These are phyloP conservation scores for Sphaeridia pumilis DNA, from an alignment of 2,888 invertebrate species.

Conservation along the genomic window DNA sequence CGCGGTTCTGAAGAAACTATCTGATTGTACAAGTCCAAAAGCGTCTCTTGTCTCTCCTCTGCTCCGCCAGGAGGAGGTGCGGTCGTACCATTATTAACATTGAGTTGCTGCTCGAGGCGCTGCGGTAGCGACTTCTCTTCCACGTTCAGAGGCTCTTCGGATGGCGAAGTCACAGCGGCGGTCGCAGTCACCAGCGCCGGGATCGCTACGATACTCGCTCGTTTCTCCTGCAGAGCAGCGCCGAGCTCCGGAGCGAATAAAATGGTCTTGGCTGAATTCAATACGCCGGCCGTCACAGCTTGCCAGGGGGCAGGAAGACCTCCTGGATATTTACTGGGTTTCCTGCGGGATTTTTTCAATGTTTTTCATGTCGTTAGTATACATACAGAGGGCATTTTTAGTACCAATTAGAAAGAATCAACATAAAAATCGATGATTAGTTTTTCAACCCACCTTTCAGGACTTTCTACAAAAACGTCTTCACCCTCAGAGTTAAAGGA, in stretches of 20 bases:
- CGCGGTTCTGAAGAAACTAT: neutral
- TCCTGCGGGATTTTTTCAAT: too few relatives aligned
- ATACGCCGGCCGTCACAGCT: conserved; percentile 19
- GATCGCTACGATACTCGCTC: too few relatives aligned
- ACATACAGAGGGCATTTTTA: too few relatives aligned
- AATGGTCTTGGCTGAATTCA: conserved; percentile 29
- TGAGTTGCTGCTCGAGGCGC: conserved; percentile 18
- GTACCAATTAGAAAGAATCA: too few relatives aligned
- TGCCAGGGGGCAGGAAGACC: conserved; percentile 18
- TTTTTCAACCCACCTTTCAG: too few relatives aligned
- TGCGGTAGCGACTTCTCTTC: conserved; percentile 31
- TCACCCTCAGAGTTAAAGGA: conserved; percentile 46
- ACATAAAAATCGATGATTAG: too few relatives aligned
- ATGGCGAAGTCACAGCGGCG: conserved; percentile 16
- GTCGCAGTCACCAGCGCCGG: neutral
- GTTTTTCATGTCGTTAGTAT: too few relatives aligned
- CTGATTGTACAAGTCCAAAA: conserved; percentile 15
- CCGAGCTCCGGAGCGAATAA: conserved; percentile 20
- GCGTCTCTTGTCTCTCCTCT: conserved; percentile 5
- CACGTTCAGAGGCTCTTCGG: conserved; percentile 21
- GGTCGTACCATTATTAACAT: neutral
- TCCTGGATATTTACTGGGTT: too few relatives aligned
- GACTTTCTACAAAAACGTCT: conserved; percentile 38
- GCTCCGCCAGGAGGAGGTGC: neutral
- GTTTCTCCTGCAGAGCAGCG: too few relatives aligned